These are phyloP conservation scores for Anser brachyrhynchus DNA, from an alignment of 2,113 vertebrate species.

Conservation along the genomic window DNA sequence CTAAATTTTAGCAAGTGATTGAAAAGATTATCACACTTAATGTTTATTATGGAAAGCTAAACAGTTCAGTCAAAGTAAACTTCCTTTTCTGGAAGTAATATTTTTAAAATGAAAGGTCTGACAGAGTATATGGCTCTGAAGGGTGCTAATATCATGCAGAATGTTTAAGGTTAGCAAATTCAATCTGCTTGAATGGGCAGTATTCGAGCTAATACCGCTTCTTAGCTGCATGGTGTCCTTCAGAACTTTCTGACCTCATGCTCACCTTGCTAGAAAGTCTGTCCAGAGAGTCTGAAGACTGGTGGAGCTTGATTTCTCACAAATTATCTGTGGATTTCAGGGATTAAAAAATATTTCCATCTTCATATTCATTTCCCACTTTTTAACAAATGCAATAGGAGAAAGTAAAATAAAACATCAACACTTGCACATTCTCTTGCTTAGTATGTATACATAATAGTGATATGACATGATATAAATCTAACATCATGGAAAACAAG, in stretches of 20 bases:
- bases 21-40: background rate
- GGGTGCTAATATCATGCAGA: background rate
- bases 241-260: background rate
- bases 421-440: background rate
- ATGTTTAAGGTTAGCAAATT: background rate
- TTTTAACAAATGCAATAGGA: background rate
- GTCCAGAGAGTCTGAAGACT: background rate
- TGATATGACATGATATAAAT: background rate
- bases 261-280: background rate
- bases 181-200: background rate
- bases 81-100: background rate
- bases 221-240: background rate
- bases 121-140: background rate
- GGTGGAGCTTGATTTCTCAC: background rate
- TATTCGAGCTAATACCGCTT: background rate
- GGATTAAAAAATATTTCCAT: background rate
- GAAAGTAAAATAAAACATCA: background rate
- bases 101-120: slow-evolving; percentile 9
- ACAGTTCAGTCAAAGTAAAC: background rate
- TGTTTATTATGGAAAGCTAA: background rate
- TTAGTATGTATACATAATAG: background rate
- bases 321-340: background rate
- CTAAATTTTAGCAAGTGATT: background rate
- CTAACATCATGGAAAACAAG: background rate
- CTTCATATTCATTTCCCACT: background rate